Evolutionary conservation across 1,140 invertebrate species (phyloP).

Genomic region (Eupristina koningsbergeri): DNA sequence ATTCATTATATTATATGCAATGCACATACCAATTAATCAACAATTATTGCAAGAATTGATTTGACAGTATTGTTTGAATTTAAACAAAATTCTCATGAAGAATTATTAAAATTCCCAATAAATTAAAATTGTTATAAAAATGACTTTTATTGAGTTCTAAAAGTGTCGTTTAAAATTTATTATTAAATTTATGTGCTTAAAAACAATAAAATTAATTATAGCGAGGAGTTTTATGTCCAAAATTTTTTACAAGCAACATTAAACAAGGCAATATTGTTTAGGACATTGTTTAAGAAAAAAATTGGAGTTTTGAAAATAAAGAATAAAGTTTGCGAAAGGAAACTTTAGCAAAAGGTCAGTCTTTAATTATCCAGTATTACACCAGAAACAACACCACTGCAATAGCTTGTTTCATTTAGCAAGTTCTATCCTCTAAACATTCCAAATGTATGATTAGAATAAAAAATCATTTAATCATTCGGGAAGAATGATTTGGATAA

Average conservation of each 20-base stretch:
- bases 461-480: neutral
- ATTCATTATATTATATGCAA: neutral
- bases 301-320: neutral
- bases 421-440: neutral
- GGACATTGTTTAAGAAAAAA: neutral
- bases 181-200: too few species aligned
- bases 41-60: too few species aligned
- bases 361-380: neutral
- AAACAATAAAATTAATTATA: too few species aligned
- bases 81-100: too few species aligned
- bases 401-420: neutral
- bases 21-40: neutral
- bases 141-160: too few species aligned
- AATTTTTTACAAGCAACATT: neutral
- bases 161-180: too few species aligned
- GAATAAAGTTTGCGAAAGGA: neutral
- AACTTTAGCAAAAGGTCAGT: neutral
- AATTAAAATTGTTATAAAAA: too few species aligned
- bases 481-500: neutral
- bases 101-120: too few species aligned
- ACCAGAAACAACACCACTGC: neutral
- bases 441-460: neutral
- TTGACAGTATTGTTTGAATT: too few species aligned
- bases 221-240: too few species aligned
- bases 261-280: neutral